phyloP scores from a whole-genome alignment of 2,797 vertebrate species.

The Galagoides demidoff region DNA sequence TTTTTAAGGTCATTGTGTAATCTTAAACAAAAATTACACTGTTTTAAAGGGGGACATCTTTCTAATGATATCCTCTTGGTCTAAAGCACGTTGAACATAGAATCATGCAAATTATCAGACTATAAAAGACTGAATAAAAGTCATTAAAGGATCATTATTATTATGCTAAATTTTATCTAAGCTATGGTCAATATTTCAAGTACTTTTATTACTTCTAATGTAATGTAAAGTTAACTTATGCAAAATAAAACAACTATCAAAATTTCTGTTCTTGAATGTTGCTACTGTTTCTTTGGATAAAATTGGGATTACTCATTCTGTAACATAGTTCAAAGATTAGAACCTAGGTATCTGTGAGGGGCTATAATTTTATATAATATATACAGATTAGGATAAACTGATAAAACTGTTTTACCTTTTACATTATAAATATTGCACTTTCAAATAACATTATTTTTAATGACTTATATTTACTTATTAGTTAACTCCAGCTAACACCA shows the following conservation, averaged over 20 bases:
- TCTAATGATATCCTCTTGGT: slow-evolving; percentile 71
- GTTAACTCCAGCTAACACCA: background rate
- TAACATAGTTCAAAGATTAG: slow-evolving; percentile 52
- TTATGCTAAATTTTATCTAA: slow-evolving; percentile 82
- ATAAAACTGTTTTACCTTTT: slow-evolving; percentile 36
- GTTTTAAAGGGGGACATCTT: slow-evolving; percentile 75
- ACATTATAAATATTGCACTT: background rate
- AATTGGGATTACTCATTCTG: slow-evolving; percentile 34
- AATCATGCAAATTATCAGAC: slow-evolving; percentile 79
- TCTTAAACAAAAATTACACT: slow-evolving; percentile 80
- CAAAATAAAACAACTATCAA: slow-evolving; percentile 43
- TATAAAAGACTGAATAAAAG: slow-evolving; percentile 72
- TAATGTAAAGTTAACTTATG: slow-evolving; percentile 40
- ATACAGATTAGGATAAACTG: background rate
- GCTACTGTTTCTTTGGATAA: slow-evolving; percentile 40
- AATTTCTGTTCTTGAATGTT: slow-evolving; percentile 28
- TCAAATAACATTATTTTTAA: slow-evolving; percentile 36
- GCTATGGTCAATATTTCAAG: slow-evolving; percentile 85
- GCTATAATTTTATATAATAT: slow-evolving; percentile 31
- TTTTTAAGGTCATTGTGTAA: slow-evolving; percentile 83
- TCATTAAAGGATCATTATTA: slow-evolving; percentile 58
- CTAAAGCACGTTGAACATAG: slow-evolving; percentile 84
- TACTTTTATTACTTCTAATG: slow-evolving; percentile 56
- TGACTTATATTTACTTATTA: slow-evolving; percentile 20
- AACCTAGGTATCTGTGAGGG: background rate